Percentiles rank a stretch among this genome's conserved stretches.
Evolutionary conservation across 2,113 vertebrate species (phyloP).

Genomic region (Oriolus oriolus): DNA sequence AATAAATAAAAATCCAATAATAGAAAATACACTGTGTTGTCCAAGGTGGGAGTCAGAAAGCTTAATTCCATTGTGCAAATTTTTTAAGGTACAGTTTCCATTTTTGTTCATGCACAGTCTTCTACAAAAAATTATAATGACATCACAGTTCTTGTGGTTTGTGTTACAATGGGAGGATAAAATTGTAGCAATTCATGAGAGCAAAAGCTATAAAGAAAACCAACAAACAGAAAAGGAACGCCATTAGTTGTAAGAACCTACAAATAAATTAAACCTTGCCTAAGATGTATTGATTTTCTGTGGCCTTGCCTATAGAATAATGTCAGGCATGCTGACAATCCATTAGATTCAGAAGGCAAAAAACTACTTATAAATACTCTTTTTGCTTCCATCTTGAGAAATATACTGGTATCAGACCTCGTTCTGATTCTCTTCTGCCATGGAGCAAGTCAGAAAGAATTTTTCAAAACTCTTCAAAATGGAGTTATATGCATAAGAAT

Average conservation of each 20-base stretch:
- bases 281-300: constrained; percentile 80
- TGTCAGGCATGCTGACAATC: constrained; percentile 75
- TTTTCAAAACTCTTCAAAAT: background rate
- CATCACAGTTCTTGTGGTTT: constrained; percentile 31
- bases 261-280: constrained; percentile 80
- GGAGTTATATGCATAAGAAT: background rate
- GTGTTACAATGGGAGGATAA: constrained; percentile 38
- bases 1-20: background rate
- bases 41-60: background rate
- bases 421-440: constrained; percentile 6
- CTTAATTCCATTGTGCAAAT: background rate
- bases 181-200: constrained; percentile 54
- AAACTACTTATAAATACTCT: constrained; percentile 69
- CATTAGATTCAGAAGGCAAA: constrained; percentile 73
- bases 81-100: background rate
- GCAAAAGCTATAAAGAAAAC: constrained; percentile 69
- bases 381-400: constrained; percentile 58
- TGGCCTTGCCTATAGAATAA: constrained; percentile 75
- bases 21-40: background rate
- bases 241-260: constrained; percentile 76
- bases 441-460: background rate
- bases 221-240: constrained; percentile 71
- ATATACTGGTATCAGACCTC: constrained; percentile 21
- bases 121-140: constrained; percentile 16
- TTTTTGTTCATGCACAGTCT: background rate